A percentile compares a stretch with the other conserved stretches of the same genome.
These are phyloP conservation scores for Trichosurus vulpecula DNA, from an alignment of 2,797 vertebrate genomes.

Conservation along the genomic window DNA sequence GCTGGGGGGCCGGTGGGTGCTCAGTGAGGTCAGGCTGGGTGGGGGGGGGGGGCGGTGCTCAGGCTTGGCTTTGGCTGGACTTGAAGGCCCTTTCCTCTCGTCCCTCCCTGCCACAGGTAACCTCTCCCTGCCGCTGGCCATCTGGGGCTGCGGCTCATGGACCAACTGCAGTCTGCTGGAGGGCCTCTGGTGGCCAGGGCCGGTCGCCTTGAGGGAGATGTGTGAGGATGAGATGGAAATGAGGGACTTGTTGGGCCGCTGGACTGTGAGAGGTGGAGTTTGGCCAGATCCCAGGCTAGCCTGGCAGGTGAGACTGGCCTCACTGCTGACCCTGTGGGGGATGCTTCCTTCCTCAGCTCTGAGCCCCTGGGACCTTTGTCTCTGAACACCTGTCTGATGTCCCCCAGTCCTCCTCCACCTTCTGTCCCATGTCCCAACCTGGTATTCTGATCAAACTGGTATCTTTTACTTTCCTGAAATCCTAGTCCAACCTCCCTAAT, in stretches of 20 bases:
- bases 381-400: neutral
- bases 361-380: neutral
- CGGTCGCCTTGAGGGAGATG: neutral
- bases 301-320: neutral
- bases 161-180: neutral
- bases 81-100: too few relatives aligned
- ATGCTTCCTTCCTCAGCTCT: neutral
- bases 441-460: too few relatives aligned
- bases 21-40: too few relatives aligned
- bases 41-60: too few relatives aligned
- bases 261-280: neutral
- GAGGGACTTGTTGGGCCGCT: rapidly evolving
- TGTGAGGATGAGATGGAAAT: neutral
- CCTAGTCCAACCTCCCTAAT: too few relatives aligned
- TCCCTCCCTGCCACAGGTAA: neutral
- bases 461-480: neutral
- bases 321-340: neutral
- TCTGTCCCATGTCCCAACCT: too few relatives aligned
- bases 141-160: neutral
- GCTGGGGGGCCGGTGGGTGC: too few relatives aligned
- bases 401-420: neutral
- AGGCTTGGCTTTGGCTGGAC: too few relatives aligned
- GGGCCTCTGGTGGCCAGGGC: neutral
- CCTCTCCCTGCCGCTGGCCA: neutral
- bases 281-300: neutral